Percentiles rank a stretch among this genome's conserved stretches.
phyloP scores from a whole-genome alignment of 2,888 invertebrate genomes.

The Cacoxenus indagator region DNA sequence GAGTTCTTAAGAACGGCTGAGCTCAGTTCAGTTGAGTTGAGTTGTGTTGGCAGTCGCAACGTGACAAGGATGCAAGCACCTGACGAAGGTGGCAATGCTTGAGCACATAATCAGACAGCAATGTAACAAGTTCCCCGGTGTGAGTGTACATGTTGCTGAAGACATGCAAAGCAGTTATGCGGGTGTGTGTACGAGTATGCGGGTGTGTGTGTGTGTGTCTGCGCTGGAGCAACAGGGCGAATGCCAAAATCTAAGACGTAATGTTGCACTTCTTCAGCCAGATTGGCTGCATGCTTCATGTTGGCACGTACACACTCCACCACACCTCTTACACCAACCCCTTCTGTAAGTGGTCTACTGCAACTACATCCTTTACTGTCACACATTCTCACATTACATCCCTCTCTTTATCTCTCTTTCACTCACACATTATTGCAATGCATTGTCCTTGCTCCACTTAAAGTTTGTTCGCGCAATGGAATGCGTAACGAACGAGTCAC shows the following conservation, averaged over 20 bases:
- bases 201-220: neutral
- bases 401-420: neutral
- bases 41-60: constrained; percentile 18
- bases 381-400: neutral
- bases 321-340: neutral
- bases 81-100: constrained; percentile 1
- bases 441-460: constrained; percentile 65
- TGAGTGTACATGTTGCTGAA: neutral
- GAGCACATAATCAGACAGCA: constrained; percentile 20
- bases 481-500: constrained; percentile 6
- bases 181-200: constrained; percentile 15
- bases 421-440: neutral
- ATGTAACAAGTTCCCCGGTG: neutral
- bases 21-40: neutral
- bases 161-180: neutral
- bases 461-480: constrained; percentile 39
- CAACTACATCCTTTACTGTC: neutral
- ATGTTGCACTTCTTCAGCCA: neutral
- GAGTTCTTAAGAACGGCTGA: neutral
- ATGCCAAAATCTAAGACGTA: neutral
- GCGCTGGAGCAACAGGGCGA: neutral
- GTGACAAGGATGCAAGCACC: neutral
- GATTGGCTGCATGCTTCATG: constrained; percentile 24
- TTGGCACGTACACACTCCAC: constrained; percentile 8
- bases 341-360: neutral